Percentiles rank a stretch among this genome's conserved stretches.
These are phyloP conservation scores for Tetraneura akinire DNA, from an alignment of 1,140 invertebrate species.

Conservation along the genomic window DNA sequence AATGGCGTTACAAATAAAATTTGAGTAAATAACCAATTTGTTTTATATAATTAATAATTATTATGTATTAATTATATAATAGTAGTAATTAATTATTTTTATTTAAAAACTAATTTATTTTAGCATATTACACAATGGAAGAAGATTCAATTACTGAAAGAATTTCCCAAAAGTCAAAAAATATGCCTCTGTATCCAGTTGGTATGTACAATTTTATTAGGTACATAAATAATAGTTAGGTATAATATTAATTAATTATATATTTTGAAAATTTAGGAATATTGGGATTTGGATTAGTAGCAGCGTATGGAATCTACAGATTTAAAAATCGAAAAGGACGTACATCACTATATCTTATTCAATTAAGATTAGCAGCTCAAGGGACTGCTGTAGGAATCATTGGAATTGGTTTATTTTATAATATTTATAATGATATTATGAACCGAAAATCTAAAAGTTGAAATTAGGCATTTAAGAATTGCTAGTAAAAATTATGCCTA, in stretches of 20 bases:
- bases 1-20: too few relatives aligned
- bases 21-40: too few relatives aligned
- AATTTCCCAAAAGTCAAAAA: not conserved
- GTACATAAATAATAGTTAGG: not conserved
- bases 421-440: not conserved
- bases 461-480: not conserved
- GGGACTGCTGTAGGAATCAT: constrained; percentile 38
- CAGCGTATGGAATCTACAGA: constrained; percentile 37
- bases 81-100: too few relatives aligned
- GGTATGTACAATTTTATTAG: constrained; percentile 6
- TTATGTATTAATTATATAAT: not conserved
- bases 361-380: constrained; percentile 44
- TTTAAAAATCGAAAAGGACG: constrained; percentile 20
- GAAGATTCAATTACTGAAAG: constrained; percentile 30
- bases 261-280: constrained; percentile 11
- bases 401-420: constrained; percentile 34
- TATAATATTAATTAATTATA: not conserved
- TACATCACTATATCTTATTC: constrained; percentile 38
- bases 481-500: constrained; percentile 15
- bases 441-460: not conserved
- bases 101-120: not conserved
- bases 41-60: too few relatives aligned
- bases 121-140: not conserved
- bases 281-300: constrained; percentile 31
- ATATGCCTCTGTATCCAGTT: constrained; percentile 17